A percentile compares a stretch with the other conserved stretches of the same genome.
These are phyloP conservation scores for Miichthys miiuy DNA, from an alignment of 2,797 vertebrate species.

Conservation along the genomic window DNA sequence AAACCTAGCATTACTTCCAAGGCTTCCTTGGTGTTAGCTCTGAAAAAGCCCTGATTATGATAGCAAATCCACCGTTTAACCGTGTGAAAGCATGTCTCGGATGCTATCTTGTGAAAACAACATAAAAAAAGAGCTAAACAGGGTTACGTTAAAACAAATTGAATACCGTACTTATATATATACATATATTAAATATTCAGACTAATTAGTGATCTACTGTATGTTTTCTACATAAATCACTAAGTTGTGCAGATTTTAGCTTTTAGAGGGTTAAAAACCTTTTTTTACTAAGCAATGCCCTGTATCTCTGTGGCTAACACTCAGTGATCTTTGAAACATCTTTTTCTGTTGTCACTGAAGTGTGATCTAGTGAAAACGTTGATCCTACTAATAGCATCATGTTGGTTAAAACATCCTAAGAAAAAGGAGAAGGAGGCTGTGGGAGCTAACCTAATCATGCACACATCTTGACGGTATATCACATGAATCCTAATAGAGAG, in stretches of 20 bases:
- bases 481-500: conserved; percentile 42
- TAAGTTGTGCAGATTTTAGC: neutral
- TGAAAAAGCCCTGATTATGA: neutral
- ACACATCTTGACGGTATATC: conserved; percentile 17
- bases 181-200: neutral
- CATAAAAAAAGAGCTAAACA: neutral
- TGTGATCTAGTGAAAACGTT: neutral
- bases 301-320: neutral
- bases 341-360: neutral
- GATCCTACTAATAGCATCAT: neutral
- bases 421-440: neutral
- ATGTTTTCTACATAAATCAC: too few relatives aligned
- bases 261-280: neutral
- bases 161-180: neutral
- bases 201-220: neutral
- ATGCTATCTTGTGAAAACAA: neutral
- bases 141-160: neutral
- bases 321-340: neutral
- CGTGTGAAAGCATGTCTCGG: conserved; percentile 3
- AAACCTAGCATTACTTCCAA: neutral
- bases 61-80: neutral
- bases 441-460: conserved; percentile 13
- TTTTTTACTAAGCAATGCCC: neutral
- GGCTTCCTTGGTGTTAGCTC: neutral
- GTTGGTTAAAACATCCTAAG: neutral